Evolutionary conservation across 2,888 invertebrate genomes (phyloP).

Genomic region (Aphidius colemani): DNA sequence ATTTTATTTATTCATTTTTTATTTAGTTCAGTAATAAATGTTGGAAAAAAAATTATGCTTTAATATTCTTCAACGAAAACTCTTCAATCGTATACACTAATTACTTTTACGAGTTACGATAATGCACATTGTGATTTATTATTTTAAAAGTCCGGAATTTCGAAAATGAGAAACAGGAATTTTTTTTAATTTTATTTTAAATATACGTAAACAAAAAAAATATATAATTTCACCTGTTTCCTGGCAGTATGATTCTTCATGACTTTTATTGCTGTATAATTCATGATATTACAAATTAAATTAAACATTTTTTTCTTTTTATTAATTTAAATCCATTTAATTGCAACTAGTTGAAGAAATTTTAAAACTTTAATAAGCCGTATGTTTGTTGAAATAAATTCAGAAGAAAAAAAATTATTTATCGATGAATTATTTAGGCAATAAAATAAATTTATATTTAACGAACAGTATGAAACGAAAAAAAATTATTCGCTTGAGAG

Average conservation of each 20-base stretch:
- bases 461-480: conserved; percentile 26
- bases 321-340: conserved; percentile 6
- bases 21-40: no score
- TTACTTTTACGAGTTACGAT: conserved; percentile 37
- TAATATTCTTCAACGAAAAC: neutral
- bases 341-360: neutral
- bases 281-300: conserved; percentile 5
- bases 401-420: conserved; percentile 18
- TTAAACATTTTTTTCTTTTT: neutral
- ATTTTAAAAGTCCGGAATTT: conserved; percentile 23
- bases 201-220: neutral
- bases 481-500: conserved; percentile 21
- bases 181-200: neutral
- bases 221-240: conserved; percentile 14
- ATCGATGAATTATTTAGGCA: conserved; percentile 25
- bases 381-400: neutral
- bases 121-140: conserved; percentile 33
- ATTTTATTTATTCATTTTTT: no score
- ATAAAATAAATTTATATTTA: no score
- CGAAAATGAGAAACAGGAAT: conserved; percentile 19
- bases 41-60: neutral
- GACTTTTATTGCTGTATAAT: conserved; percentile 12
- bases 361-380: neutral
- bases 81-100: conserved; percentile 32
- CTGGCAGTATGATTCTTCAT: conserved; percentile 11